Conservation (phyloP, 1,140 invertebrate species). For the Aphaenogaster ashmeadi region DNA sequence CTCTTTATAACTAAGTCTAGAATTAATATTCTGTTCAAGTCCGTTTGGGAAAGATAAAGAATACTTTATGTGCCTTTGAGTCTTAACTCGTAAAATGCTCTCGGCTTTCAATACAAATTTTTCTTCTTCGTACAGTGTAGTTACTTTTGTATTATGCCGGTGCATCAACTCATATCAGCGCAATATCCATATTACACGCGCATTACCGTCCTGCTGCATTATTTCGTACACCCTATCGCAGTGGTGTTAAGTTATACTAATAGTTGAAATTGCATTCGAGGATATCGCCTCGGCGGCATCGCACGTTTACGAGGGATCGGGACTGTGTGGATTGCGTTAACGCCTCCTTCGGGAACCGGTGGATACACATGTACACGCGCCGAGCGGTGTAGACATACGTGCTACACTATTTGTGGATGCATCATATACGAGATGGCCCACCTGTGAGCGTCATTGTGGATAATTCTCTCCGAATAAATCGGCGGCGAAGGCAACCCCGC, state of each 20-base stretch:
- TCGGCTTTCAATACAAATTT: background rate
- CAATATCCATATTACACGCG: background rate
- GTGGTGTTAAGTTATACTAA: constrained; percentile 59
- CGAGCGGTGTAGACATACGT: constrained; percentile 44
- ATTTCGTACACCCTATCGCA: constrained; percentile 31
- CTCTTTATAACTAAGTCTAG: background rate
- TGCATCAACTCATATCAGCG: background rate
- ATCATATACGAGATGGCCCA: constrained; percentile 57
- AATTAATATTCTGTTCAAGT: background rate
- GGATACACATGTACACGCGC: constrained; percentile 43
- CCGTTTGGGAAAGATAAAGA: background rate
- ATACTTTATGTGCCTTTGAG: background rate
- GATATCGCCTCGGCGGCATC: constrained; percentile 28
- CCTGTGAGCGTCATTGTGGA: constrained; percentile 54
- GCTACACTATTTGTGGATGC: constrained; percentile 53
- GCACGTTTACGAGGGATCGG: constrained; percentile 24
- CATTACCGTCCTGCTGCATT: constrained; percentile 3
- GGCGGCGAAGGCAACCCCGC: background rate
- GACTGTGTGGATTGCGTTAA: constrained; percentile 57
- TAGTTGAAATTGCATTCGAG: constrained; percentile 61
- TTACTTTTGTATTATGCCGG: background rate
- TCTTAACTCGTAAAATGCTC: background rate
- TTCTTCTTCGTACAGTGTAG: background rate
- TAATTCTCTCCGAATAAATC: constrained; percentile 63
- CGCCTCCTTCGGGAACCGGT: constrained; percentile 46